phyloP scores from a whole-genome alignment of 2,113 vertebrate species.

The Progne subis region DNA sequence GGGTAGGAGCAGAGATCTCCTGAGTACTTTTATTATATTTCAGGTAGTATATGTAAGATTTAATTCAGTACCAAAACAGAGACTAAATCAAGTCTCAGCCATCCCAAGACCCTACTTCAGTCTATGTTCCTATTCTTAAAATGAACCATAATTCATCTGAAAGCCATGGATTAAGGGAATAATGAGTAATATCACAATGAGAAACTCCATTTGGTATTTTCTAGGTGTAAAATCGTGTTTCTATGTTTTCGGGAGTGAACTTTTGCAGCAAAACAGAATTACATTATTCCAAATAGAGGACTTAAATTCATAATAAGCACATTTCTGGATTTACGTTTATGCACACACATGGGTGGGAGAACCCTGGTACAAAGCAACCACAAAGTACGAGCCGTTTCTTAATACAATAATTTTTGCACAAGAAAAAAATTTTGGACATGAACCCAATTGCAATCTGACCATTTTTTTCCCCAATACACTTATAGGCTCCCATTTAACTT shows the following conservation, averaged over 20 bases:
- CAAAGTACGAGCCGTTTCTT: not conserved
- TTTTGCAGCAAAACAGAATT: not conserved
- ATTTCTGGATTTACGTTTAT: not conserved
- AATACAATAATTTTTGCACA: not conserved
- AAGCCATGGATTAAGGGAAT: not conserved
- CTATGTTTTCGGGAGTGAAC: not conserved
- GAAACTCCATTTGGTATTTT: not conserved
- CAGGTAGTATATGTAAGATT: not conserved
- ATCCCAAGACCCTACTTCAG: not conserved
- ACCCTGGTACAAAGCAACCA: not conserved
- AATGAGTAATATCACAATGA: not conserved
- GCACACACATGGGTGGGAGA: not conserved
- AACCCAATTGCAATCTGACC: not conserved
- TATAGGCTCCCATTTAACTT: not conserved
- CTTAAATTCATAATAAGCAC: not conserved
- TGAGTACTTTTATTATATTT: not conserved
- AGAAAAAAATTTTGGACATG: not conserved
- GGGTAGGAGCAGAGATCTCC: not conserved
- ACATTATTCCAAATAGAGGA: not conserved
- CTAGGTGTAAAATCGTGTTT: not conserved
- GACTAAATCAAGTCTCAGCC: not conserved
- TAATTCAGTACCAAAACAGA: not conserved
- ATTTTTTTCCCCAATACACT: not conserved
- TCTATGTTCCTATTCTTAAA: not conserved
- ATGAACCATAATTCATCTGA: not conserved